These are phyloP conservation scores for Cosmia trapezina DNA, from an alignment of 2,888 invertebrate species.

Conservation along the genomic window DNA sequence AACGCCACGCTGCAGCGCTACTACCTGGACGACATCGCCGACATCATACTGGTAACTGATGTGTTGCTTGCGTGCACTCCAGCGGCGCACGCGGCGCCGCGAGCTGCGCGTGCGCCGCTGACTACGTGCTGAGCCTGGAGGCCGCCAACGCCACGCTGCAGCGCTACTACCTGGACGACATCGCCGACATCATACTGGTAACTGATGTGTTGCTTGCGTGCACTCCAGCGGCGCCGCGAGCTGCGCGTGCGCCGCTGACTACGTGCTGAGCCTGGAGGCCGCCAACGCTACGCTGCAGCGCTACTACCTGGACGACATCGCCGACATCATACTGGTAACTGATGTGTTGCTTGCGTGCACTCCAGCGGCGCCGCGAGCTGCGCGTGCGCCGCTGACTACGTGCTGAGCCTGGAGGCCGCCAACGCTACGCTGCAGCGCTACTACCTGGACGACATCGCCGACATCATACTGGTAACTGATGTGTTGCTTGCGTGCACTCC, in stretches of 20 bases:
- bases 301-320: slow-evolving; percentile 98
- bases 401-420: slow-evolving; percentile 97
- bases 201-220: too few relatives aligned
- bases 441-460: slow-evolving; percentile 98
- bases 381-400: slow-evolving; percentile 98
- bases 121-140: slow-evolving; percentile 97
- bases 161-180: slow-evolving; percentile 98
- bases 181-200: slow-evolving; percentile 95
- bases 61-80: slow-evolving; percentile 50
- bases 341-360: too few relatives aligned
- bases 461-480: slow-evolving; percentile 92
- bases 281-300: slow-evolving; percentile 99
- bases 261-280: slow-evolving; percentile 97
- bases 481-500: slow-evolving; percentile 50
- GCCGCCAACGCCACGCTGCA: slow-evolving; percentile 99
- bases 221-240: slow-evolving; percentile 95
- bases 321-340: slow-evolving; percentile 94
- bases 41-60: slow-evolving; percentile 92
- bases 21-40: slow-evolving; percentile 98
- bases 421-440: slow-evolving; percentile 99
- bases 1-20: slow-evolving; percentile 99
- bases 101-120: slow-evolving; percentile 98
- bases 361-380: slow-evolving; percentile 96
- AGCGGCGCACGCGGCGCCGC: slow-evolving; percentile 97
- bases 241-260: slow-evolving; percentile 98